Evolutionary conservation across 2,113 vertebrate species (phyloP), one percentile per base, ranked within the genome.

Genomic region (Parus major): DNA sequence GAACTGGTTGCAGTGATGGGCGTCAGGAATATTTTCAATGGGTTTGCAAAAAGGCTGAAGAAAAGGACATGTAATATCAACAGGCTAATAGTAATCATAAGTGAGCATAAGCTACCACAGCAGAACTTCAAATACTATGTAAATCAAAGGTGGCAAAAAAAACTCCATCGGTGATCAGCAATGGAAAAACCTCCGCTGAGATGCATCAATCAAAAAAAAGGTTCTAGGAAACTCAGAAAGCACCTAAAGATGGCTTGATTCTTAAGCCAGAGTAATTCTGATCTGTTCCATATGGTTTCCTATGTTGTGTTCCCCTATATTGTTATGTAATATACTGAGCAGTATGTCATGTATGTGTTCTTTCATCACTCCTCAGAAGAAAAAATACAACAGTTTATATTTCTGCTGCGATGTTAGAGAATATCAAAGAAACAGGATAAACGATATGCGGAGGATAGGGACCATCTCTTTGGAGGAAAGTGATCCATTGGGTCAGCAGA

Each of bases 361-460:
- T 72, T 56, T 61, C 49, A 65, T 28, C 31, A 22, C 28, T 65
- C 42, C 36, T 31, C 50, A 50, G 18, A 60, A n/a, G 19, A 47
- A 65, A 70, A 55, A 55, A 49, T 11, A 2, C 0, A 52, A 27
- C n/a, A 12, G 4, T 6, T 83, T 28, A 0, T 47, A 36, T n/a
- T 7, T 3, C 36, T 65, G 27, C 33, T 76, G 41, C 80, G 55
- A 66, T 55, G 10, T n/a, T 66, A 57, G 25, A 88, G 31, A 88
- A 65, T 24, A 76, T 60, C 25, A 92, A 81, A 81, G 36, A 65
- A 87, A 52, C 17, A 7, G 35, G 36, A 68, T 0, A 2, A 83
- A 61, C 0, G 2, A 80, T 16, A 8, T 88, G 33, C 57, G 79
- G 46, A 93, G 24, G 36, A 90, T 3, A 81, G 28, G 35, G 31